Percentiles rank a stretch among this genome's conserved stretches.
Conservation (phyloP, 2,797 vertebrate genomes). For the Manis javanica region DNA sequence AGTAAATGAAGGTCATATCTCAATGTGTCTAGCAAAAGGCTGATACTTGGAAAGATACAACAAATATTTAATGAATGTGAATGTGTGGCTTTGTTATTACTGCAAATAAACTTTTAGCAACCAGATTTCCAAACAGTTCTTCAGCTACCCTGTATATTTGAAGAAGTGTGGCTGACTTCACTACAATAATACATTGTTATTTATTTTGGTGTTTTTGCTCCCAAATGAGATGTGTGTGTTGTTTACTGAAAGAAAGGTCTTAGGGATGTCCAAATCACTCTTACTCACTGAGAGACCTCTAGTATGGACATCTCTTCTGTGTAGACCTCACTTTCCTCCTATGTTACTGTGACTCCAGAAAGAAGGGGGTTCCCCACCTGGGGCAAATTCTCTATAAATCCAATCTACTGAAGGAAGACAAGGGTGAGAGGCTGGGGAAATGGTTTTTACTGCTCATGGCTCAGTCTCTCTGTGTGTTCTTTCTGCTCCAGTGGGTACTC, state of each 20-base stretch:
- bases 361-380: too few species aligned
- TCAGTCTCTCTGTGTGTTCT: too few species aligned
- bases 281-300: neutral
- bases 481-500: too few species aligned
- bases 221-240: neutral
- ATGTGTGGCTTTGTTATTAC: constrained; percentile 36
- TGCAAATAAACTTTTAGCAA: neutral
- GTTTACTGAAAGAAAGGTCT: neutral
- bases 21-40: neutral
- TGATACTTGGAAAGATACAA: neutral
- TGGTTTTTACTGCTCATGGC: too few species aligned
- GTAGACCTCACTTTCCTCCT: neutral
- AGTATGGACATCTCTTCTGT: neutral
- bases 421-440: too few species aligned
- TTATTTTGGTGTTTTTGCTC: neutral
- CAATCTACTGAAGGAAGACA: too few species aligned
- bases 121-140: constrained; percentile 17
- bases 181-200: neutral
- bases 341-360: neutral
- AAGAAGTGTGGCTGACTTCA: neutral
- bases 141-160: neutral
- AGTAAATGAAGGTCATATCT: constrained; percentile 15
- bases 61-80: constrained; percentile 6
- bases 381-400: too few species aligned
- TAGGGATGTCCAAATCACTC: neutral